Base-by-base conservation (phyloP, 2,888 invertebrate genomes). In the Sarcophaga carnaria region DNA sequence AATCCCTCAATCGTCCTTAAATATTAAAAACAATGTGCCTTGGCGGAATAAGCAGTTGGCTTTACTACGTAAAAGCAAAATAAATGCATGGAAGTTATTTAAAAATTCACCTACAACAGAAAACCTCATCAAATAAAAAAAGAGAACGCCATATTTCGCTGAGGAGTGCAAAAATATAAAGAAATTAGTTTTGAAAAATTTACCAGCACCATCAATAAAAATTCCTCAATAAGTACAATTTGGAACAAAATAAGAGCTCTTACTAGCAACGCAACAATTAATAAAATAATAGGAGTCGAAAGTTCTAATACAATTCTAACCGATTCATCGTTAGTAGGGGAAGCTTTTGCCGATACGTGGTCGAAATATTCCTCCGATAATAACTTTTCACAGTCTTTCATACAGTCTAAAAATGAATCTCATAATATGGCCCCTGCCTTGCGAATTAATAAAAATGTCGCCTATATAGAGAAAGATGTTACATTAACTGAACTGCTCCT, bases 81-180 rank as follows among this genome's bases (percentile, higher is more conserved):
- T 54, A 47, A 76, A 5, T 54, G 64, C 64, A 12, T 76, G 76
- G 76, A 47, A 27, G 17, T 27, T 10, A 8, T 76, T 76, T 67
- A 75, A 49, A 76, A 76, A 54, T 12, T 59, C 37, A 2, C 66
- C 59, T 14, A 76, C 76, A 17, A 67, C 76, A 12, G 3, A 14
- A 45, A 79, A 69, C 12, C n/a, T 79, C 4, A 70, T 79, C n/a
- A 37, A n/a, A 27, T 71, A 49, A 83, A 60, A 72, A 78, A 66
- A 25, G 11, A 62, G 3, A 78, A 83, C 45, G 37, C 71, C 3
- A 66, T 25, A 45, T 83, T 83, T 37, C 45, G 71, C 1, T 75
- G 64, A 59, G 75, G 54, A 80, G 37, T 69, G 54, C 80, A 70
- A 71, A 47, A 14, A 20, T 25, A 63, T 3, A 83, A 75, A 47